Base-by-base conservation (phyloP, 1,140 invertebrate species). In the Drosophila ohnishii region DNA sequence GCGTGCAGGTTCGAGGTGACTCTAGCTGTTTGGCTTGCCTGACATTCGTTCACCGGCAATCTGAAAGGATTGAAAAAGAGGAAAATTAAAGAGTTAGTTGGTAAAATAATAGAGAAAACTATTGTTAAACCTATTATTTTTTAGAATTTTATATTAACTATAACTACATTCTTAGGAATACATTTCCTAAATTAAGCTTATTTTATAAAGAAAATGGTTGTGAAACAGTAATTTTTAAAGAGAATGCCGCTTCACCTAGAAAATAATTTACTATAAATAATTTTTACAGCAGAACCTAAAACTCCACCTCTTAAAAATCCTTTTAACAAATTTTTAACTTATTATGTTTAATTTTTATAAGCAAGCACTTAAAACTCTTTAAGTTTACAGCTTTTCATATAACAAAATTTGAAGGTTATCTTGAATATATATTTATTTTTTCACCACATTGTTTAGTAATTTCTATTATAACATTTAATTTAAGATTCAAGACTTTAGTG, bases 1-100 rank as follows among this genome's bases (percentile, higher is more conserved):
- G 93, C 92, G 91, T 95, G 94, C 93, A 95, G 94, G 92, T 95
- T 95, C 92, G 95, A 95, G 93, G 95, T 95, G 93, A 95, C 95
- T 94, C 95, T 95, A 92, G 95, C 95, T 93, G 95, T 95, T 91
- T 93, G 93, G 92, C 94, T 94, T 93, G 95, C 95, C 94, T 95
- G 95, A 95, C 96, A 96, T 94, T 97, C 96, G 94, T 95, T 96
- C 91, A 94, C 95, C 94, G 95, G 95, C 94, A 95, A 94, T 94
- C 95, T 96, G 93, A 1, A 94, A 94, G 34, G 19, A 56, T 14
- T 7, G 3, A 4, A 10, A 1, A 3, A 32, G 11, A 14, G 13
- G 8, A 13, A 66, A 34, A 25, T 25, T 4, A 1, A 50, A 13
- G 88, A 5, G 22, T 63, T 67, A 80, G 70, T 64, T 64, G 60